These are phyloP conservation scores for Poecilia gillii DNA, from an alignment of 2,797 vertebrate species.

Conservation along the genomic window DNA sequence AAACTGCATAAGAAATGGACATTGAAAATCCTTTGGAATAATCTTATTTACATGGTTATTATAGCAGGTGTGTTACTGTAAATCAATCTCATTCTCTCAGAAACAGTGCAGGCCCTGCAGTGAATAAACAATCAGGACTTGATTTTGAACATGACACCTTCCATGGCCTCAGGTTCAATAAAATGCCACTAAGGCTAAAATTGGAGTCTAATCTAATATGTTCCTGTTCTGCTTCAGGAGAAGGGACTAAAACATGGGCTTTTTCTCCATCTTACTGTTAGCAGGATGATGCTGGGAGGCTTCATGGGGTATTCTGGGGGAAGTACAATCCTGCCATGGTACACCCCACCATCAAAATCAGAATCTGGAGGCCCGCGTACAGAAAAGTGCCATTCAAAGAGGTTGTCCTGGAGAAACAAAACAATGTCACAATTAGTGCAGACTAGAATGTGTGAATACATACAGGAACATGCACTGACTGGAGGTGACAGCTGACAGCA, in stretches of 20 bases:
- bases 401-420: constrained; percentile 88
- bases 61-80: constrained; percentile 14
- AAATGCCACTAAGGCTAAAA: constrained; percentile 14
- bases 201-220: constrained; percentile 11
- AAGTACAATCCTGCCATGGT: constrained; percentile 95
- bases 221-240: constrained; percentile 19
- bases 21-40: neutral
- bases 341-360: constrained; percentile 95
- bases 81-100: neutral
- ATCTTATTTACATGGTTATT: constrained; percentile 1
- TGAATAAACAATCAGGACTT: neutral
- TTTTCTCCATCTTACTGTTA: constrained; percentile 85
- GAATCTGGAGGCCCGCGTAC: constrained; percentile 97
- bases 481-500: neutral
- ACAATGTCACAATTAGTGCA: constrained; percentile 3
- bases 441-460: neutral
- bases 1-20: neutral
- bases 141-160: neutral
- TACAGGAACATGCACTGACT: neutral
- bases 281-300: constrained; percentile 96
- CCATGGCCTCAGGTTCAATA: neutral
- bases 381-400: constrained; percentile 99
- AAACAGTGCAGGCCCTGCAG: neutral
- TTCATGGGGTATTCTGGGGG: constrained; percentile 99
- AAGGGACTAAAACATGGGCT: constrained; percentile 8